Conservation (phyloP, 2,888 invertebrate genomes). For the Meteorus colon region DNA sequence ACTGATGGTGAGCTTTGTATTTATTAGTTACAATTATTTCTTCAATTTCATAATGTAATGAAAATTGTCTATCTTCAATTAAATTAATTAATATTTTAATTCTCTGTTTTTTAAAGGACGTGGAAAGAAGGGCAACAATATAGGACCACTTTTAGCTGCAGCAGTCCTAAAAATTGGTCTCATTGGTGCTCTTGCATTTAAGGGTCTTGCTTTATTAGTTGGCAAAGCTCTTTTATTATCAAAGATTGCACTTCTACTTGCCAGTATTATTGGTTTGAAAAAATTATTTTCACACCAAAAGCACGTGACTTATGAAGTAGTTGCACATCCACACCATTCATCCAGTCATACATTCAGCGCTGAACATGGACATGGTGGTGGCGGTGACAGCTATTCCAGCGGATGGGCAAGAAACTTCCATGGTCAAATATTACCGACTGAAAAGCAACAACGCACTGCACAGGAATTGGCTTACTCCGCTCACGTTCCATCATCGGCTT, state of each 20-base stretch:
- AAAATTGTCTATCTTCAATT: background rate
- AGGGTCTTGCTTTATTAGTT: conserved; percentile 85
- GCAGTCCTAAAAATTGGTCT: conserved; percentile 88
- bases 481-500: conserved; percentile 67
- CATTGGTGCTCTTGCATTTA: conserved; percentile 86
- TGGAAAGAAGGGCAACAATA: conserved; percentile 83
- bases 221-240: conserved; percentile 90
- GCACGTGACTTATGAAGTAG: conserved; percentile 85
- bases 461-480: conserved; percentile 80
- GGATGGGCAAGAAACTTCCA: conserved; percentile 79
- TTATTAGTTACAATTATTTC: background rate
- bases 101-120: conserved; percentile 74
- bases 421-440: conserved; percentile 71
- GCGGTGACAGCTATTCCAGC: conserved; percentile 75
- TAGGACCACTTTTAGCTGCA: conserved; percentile 83
- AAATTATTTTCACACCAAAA: conserved; percentile 85
- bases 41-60: background rate
- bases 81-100: background rate
- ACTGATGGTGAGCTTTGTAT: conserved; percentile 65
- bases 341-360: conserved; percentile 74
- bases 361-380: conserved; percentile 68
- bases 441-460: conserved; percentile 59
- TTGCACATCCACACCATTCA: conserved; percentile 81
- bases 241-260: conserved; percentile 87
- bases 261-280: conserved; percentile 87